Base-by-base conservation (phyloP, 92 coral and sea anemone genomes). In the Montipora capitata region DNA sequence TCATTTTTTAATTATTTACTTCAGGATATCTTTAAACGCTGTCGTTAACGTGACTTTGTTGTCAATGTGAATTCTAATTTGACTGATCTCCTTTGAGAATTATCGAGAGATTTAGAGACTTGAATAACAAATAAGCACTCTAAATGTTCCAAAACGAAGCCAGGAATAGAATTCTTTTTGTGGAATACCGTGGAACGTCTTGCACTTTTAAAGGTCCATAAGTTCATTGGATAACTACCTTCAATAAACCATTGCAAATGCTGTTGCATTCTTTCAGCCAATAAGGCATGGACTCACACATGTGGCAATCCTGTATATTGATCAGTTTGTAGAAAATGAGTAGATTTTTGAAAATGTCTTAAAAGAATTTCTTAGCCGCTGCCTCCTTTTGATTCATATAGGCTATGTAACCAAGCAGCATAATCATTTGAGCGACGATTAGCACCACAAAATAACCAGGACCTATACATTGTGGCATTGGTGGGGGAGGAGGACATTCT, bases 281-380 rank as follows among this genome's bases (percentile, higher is more conserved):
- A 27, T 27, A 27, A 27, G 35, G 35, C 35, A 27, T 27, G 35
- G 14, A 17, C 56, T 41, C 63, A 8, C 12, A 41, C 42, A 41
- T 59, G 54, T 15, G 41, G 16, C 76, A 13, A 7, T 49, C 20
- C 35, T 16, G 3, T 11, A 3, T 10, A 17, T 38, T 13, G 87
- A 17, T 40, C 75, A 40, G 48, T 44, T 51, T 39, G 51, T 40
- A 16, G 76, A 10, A 54, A 9, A 3, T 54, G 59, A 54, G 79
- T 5, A 12, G 9, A 17, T 27, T 17, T 0, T 57, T 54, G 15
- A 20, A 16, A 18, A 14, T 11, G 6, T 72, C 59, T 85, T 68
- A 97, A 89, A 94, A 98, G 96, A 98, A 98, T 82, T 98, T 98
- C 92, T 98, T 98, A n/a, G 98, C 98, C 0, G 99, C 99, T 7